Evolutionary conservation across 1,140 invertebrate genomes (phyloP).

Genomic region (Brachionus paranguensis): DNA sequence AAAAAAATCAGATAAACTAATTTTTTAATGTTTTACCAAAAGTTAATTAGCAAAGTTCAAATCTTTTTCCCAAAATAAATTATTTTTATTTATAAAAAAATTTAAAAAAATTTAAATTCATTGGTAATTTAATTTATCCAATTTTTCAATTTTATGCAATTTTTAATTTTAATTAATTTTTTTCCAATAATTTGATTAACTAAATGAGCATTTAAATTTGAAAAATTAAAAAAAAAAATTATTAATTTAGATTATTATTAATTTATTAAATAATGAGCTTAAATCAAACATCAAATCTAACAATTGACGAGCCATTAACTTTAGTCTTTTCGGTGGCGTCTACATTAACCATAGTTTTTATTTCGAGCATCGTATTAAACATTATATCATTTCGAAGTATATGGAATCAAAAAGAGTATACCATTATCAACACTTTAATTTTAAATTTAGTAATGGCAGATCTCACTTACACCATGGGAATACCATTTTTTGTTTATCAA

Average conservation of each 20-base stretch:
- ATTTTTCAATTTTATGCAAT: too few species aligned
- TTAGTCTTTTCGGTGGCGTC: neutral
- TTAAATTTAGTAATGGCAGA: constrained; percentile 24
- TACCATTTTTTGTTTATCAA: constrained; percentile 25
- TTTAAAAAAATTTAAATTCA: too few species aligned
- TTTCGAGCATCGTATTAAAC: constrained; percentile 1
- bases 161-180: too few species aligned
- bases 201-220: too few species aligned
- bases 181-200: too few species aligned
- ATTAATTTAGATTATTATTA: neutral
- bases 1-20: too few species aligned
- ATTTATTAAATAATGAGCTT: neutral
- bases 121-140: too few species aligned
- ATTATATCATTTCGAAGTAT: neutral
- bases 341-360: neutral
- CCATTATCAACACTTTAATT: constrained; percentile 13
- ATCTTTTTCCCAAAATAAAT: too few species aligned
- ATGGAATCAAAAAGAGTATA: neutral
- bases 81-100: too few species aligned
- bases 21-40: too few species aligned
- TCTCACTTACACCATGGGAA: constrained; percentile 16
- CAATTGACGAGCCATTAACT: neutral
- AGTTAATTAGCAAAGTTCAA: too few species aligned
- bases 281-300: neutral
- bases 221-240: too few species aligned